These are phyloP conservation scores for Sebastes matsubarae DNA, from an alignment of 2,797 vertebrate species.

Conservation along the genomic window DNA sequence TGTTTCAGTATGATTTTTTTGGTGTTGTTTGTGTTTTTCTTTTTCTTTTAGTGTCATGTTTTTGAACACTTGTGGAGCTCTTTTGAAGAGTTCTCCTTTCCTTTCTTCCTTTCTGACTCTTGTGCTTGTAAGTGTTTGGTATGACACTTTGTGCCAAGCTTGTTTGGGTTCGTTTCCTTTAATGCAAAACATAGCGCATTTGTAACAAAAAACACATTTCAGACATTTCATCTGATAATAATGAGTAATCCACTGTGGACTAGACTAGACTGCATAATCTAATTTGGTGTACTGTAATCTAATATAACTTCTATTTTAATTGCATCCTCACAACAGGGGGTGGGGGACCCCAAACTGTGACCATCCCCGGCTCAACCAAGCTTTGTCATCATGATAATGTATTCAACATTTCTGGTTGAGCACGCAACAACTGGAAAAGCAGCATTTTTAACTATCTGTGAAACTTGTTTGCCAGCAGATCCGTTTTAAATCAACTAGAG, in stretches of 20 bases:
- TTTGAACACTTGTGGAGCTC: background rate
- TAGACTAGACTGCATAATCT: background rate
- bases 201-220: background rate
- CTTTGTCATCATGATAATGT: slow-evolving; percentile 2
- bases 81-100: background rate
- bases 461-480: background rate
- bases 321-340: background rate
- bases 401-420: background rate
- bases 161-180: background rate
- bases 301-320: background rate
- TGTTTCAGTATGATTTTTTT: no score
- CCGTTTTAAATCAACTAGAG: background rate
- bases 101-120: background rate
- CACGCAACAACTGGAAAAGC: no score
- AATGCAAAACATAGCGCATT: background rate
- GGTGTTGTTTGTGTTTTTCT: no score
- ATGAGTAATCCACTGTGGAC: background rate
- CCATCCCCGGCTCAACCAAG: background rate
- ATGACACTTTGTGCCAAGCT: background rate
- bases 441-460: background rate
- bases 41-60: no score
- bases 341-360: background rate
- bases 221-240: background rate
- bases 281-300: background rate
- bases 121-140: background rate